Evolutionary conservation across 2,888 invertebrate species (phyloP).

Genomic region (Synergus japonicus): DNA sequence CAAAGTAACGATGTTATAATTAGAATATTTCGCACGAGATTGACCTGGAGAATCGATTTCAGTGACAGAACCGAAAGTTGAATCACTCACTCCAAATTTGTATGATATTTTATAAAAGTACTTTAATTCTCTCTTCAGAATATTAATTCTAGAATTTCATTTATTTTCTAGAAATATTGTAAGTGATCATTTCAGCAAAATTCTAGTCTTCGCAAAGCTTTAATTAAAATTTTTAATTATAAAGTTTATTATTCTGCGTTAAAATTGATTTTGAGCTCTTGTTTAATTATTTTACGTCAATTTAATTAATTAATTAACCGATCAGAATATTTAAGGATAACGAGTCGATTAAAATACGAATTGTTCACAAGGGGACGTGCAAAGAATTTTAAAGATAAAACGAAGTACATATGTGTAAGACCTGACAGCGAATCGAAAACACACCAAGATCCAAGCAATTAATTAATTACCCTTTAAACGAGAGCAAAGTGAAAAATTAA

Average conservation of each 20-base stretch:
- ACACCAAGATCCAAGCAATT: conserved; percentile 58
- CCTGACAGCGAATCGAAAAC: conserved; percentile 67
- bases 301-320: neutral
- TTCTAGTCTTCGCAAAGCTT: neutral
- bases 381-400: conserved; percentile 24
- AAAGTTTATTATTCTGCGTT: neutral
- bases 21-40: conserved; percentile 53
- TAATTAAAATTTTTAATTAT: neutral
- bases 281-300: neutral
- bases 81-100: conserved; percentile 38
- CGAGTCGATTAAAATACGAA: conserved; percentile 37
- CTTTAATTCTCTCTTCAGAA: neutral
- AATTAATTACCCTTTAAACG: conserved; percentile 56
- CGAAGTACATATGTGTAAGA: conserved; percentile 55
- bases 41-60: conserved; percentile 51
- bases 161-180: neutral
- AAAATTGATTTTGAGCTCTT: neutral
- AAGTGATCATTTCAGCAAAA: neutral
- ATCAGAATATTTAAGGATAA: neutral
- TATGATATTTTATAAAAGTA: neutral
- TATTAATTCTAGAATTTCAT: neutral
- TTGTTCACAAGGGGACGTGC: neutral
- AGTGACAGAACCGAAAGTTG: conserved; percentile 46
- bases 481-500: conserved; percentile 20
- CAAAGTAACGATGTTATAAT: conserved; percentile 57